Evolutionary conservation across 2,113 vertebrate genomes (phyloP), one percentile per base, ranked within the genome.

Genomic region (Rhinogobius similis): DNA sequence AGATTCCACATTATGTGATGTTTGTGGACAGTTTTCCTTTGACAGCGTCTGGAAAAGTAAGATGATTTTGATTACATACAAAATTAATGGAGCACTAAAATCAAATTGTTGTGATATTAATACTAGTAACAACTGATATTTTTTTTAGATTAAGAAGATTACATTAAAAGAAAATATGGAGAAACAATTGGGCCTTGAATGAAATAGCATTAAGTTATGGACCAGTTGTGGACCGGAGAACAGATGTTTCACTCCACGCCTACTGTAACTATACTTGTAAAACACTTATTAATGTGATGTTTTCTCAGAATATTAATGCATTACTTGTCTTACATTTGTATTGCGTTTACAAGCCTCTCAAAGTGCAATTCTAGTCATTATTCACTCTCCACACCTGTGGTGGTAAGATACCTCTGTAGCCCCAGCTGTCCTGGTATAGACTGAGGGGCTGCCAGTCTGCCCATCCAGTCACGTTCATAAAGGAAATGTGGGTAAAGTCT

Each of bases 1-100:
- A 99, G 93, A 94, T 98, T 76, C 98, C 98, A 0, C 90, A 87
- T 20, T 96, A 97, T 2, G 8, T 99, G 3, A 68, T 92, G 16
- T 98, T 97, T 85, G 90, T 98, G 63, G 67, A 79, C 8, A 69
- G 87, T 41, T 99, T 92, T 77, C 97, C 98, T 0, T 85, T 97
- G 76, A 99, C 98, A 0, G 62, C 89, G 53, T 94, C 95, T 0
- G 94, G 96, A 79, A 99, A 99, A 95, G 98, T 97, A 90, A 32
- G 85, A 32, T n/a, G 23, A 6, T 3, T 26, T 29, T 58, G 14
- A 64, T 5, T 7, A 6, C 52, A 58, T 8, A 27, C 26, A 29
- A 14, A 58, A 6, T 32, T 18, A 61, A 18, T 2, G 5, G 3
- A 36, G 32, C 32, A 36, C 5, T 21, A 48, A 9, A 44, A n/a